Conservation (phyloP, 2,113 vertebrate species). For the Syrmaticus mikado region DNA sequence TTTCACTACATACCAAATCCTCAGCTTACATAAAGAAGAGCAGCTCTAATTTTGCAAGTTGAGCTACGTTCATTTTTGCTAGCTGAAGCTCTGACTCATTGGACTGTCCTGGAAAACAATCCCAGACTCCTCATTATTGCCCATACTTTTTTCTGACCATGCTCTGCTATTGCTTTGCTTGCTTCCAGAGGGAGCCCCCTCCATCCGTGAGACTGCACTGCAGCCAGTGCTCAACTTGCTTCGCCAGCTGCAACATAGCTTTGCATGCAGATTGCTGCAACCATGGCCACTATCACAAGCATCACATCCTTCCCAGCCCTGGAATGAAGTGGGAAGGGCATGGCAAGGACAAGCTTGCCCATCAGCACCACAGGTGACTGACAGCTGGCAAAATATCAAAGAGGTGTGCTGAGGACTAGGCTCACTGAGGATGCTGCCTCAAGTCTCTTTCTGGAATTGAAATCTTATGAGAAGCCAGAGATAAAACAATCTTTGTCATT, state of each 20-base stretch:
- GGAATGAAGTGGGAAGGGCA: background rate
- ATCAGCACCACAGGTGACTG: background rate
- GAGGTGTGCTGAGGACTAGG: background rate
- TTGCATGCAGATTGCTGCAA: too few species aligned
- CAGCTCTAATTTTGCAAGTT: background rate
- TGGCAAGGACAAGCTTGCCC: background rate
- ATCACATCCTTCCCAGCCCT: background rate
- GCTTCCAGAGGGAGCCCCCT: background rate
- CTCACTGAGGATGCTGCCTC: background rate
- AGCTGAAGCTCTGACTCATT: accelerated
- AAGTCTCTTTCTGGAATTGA: background rate
- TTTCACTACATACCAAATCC: background rate
- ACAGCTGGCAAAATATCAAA: background rate
- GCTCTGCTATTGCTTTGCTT: accelerated
- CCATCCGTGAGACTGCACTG: background rate
- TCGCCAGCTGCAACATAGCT: background rate
- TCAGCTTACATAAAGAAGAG: background rate
- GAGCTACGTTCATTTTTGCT: background rate
- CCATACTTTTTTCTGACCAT: accelerated
- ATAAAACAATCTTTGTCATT: background rate
- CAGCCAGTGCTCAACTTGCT: background rate
- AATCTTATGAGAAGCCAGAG: background rate
- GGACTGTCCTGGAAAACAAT: background rate
- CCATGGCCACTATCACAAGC: accelerated
- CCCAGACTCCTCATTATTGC: background rate